phyloP scores from a whole-genome alignment of 2,113 vertebrate species.

The Pelodiscus sinensis region DNA sequence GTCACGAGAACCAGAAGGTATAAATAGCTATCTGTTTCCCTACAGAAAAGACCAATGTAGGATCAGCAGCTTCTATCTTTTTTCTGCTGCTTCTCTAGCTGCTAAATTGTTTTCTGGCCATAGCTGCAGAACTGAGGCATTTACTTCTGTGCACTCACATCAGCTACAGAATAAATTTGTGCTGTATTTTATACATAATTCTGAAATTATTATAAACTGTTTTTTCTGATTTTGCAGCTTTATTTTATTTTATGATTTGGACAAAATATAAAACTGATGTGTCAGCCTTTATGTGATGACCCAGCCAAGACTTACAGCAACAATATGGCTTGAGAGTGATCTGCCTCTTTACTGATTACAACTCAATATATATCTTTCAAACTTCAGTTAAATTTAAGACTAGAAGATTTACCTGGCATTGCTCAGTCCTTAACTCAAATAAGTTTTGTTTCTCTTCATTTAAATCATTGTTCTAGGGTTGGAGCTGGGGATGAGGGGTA shows the following conservation, averaged over 20 bases:
- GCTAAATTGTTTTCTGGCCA: constrained; percentile 18
- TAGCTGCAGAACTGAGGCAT: neutral
- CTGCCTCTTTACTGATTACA: neutral
- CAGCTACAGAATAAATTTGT: neutral
- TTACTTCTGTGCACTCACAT: neutral
- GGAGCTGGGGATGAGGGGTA: no score
- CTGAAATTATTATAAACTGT: neutral
- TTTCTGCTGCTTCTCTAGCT: neutral
- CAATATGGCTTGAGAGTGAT: neutral
- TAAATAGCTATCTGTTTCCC: neutral
- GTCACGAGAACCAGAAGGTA: neutral
- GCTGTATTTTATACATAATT: accelerated
- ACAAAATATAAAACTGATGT: constrained; percentile 39
- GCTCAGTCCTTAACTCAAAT: no score
- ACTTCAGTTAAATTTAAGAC: constrained; percentile 28
- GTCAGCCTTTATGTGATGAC: constrained; percentile 4
- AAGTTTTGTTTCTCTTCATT: no score
- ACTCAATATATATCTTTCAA: neutral
- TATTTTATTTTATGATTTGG: constrained; percentile 32
- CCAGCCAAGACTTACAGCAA: neutral
- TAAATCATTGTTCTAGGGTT: no score
- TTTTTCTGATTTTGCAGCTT: neutral
- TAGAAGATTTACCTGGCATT: no score
- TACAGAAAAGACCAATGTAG: neutral
- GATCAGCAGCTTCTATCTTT: neutral